A percentile compares a stretch with the other conserved stretches of the same genome.
Evolutionary conservation across 2,797 vertebrate genomes (phyloP).

Genomic region (Remorina albescens): DNA sequence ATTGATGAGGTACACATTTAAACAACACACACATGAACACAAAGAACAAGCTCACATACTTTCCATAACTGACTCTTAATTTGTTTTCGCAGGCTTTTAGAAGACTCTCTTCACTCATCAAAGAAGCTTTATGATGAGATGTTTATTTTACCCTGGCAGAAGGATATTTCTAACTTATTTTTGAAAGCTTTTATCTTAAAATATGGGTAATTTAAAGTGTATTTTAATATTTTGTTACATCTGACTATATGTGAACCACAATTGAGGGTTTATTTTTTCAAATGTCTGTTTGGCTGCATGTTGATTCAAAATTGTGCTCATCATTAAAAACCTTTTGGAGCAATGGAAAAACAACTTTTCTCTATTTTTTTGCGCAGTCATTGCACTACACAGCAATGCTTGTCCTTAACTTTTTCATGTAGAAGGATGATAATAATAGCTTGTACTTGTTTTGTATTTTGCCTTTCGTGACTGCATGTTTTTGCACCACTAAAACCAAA

Average conservation of each 20-base stretch:
- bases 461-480: not conserved
- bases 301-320: not conserved
- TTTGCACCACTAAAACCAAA: not conserved
- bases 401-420: not conserved
- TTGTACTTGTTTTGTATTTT: conserved; percentile 4
- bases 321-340: not conserved
- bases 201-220: not conserved
- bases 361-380: not conserved
- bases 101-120: conserved; percentile 91
- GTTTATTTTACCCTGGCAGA: not conserved
- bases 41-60: conserved; percentile 4
- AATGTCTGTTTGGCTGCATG: not conserved
- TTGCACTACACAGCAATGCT: not conserved
- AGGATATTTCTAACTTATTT: conserved; percentile 3
- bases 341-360: not conserved
- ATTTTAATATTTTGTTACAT: conserved; percentile 9
- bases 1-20: conserved; percentile 88
- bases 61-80: not conserved
- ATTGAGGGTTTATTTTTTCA: not conserved
- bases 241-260: not conserved
- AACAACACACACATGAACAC: conserved; percentile 12
- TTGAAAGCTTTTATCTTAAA: not conserved
- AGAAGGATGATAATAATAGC: conserved; percentile 5
- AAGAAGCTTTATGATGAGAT: conserved; percentile 81
- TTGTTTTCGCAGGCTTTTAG: conserved; percentile 88